A percentile compares a stretch with the other conserved stretches of the same genome.
phyloP scores from a whole-genome alignment of 2,113 vertebrate species.

The Leptodactylus fuscus region DNA sequence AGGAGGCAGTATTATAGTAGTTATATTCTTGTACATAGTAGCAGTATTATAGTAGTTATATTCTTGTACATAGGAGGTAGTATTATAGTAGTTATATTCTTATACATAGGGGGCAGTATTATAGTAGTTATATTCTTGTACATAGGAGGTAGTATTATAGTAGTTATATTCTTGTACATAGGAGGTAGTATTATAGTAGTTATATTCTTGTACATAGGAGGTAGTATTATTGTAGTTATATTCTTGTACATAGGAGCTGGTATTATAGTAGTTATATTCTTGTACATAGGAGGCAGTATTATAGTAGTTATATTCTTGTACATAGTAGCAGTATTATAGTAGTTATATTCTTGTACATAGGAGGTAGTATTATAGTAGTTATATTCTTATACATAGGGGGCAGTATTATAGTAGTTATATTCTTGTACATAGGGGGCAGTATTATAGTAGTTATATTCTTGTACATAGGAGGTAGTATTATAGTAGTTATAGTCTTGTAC shows the following conservation, averaged over 20 bases:
- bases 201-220: conserved; percentile 4
- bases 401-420: conserved; percentile 17
- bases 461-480: neutral
- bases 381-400: neutral
- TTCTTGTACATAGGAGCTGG: neutral
- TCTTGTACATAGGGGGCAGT: neutral
- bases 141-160: neutral
- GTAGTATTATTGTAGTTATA: conserved; percentile 11
- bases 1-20: conserved; percentile 4
- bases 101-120: neutral
- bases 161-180: conserved; percentile 12
- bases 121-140: neutral
- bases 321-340: conserved; percentile 1
- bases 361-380: neutral
- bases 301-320: conserved; percentile 17
- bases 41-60: conserved; percentile 17
- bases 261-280: conserved; percentile 7
- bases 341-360: conserved; percentile 6
- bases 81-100: neutral
- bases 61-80: neutral
- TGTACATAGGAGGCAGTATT: conserved; percentile 3
- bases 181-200: conserved; percentile 10
- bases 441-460: conserved; percentile 10
- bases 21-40: neutral
- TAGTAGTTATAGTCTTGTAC: neutral